These are phyloP conservation scores for Melozone crissalis DNA, from an alignment of 2,113 vertebrate genomes.

Conservation along the genomic window DNA sequence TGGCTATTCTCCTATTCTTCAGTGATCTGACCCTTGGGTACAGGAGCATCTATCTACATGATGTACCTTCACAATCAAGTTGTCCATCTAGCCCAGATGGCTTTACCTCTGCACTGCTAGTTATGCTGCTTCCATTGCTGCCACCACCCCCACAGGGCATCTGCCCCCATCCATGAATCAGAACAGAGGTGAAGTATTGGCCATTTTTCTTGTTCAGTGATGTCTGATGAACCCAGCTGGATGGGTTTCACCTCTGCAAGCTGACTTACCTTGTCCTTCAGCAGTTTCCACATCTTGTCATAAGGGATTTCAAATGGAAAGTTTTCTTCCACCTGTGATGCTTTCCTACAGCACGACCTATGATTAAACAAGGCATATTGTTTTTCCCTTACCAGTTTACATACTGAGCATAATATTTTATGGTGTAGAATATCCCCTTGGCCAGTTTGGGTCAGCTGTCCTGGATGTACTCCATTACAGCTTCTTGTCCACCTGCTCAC, in stretches of 20 bases:
- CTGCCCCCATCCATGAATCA: neutral
- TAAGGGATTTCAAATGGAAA: neutral
- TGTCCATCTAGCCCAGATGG: neutral
- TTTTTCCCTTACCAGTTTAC: neutral
- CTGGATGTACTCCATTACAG: neutral
- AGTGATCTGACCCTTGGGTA: neutral
- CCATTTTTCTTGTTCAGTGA: neutral
- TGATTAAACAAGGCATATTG: neutral
- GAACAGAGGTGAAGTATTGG: neutral
- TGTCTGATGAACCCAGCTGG: neutral
- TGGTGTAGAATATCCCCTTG: neutral
- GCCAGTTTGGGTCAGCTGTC: neutral
- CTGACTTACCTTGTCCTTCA: neutral
- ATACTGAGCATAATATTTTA: neutral
- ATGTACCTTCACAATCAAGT: neutral
- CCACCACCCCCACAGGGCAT: neutral
- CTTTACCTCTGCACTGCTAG: neutral
- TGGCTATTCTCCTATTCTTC: neutral
- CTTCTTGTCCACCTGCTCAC: neutral
- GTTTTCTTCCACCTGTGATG: neutral
- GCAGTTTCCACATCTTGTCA: neutral
- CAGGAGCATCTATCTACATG: neutral
- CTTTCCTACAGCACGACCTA: neutral
- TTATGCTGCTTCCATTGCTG: neutral
- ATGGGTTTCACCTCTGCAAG: neutral